Base-by-base conservation (phyloP, 2,797 vertebrate species). In the Crocodylus rhombifer region DNA sequence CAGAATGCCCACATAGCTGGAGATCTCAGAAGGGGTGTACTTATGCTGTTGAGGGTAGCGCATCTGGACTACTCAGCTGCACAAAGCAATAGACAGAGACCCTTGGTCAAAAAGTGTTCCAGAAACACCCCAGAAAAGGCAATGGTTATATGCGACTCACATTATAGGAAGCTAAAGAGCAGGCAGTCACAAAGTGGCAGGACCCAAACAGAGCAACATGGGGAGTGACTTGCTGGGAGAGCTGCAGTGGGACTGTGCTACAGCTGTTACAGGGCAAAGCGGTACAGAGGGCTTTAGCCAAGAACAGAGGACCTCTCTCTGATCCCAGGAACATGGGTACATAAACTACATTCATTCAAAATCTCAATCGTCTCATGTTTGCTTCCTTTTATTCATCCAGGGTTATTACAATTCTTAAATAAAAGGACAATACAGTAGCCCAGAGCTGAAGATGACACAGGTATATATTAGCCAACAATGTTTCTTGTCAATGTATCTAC, bases 301-400 rank as follows among this genome's bases (percentile, higher is more conserved):
- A 23, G 74, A 56, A 17, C 14, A 12, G 11, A 51, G 25, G 20
- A 15, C 5, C 26, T 8, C 30, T 14, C 23, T 2, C 33, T 6
- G 13, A 1, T 58, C 81, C 82, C 83, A 60, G 25, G 33, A 2
- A 21, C 7, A 62, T 23, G 2, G 74, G 18, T 23, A 82, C 9
- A 65, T 18, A 71, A 28, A 73, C 30, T 73, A 26, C 33, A 51
- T 33, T 2, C 1, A 5, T 0, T 0, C 5, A 0, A 10, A 51
- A 51, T 51, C 42, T 51, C 10, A 51, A 51, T 51, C 42, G 42
- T 51, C 42, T 51, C 42, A 51, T 51, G 42, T 51, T 51, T 51
- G 9, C 42, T 42, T 42, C 42, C 42, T 42, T 42, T 42, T 42
- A 42, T 42, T 42, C 10, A 51, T 51, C 9, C 42, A 51, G 42